Evolutionary conservation across 2,888 invertebrate species (phyloP).

Genomic region (Drosophila heteroneura): DNA sequence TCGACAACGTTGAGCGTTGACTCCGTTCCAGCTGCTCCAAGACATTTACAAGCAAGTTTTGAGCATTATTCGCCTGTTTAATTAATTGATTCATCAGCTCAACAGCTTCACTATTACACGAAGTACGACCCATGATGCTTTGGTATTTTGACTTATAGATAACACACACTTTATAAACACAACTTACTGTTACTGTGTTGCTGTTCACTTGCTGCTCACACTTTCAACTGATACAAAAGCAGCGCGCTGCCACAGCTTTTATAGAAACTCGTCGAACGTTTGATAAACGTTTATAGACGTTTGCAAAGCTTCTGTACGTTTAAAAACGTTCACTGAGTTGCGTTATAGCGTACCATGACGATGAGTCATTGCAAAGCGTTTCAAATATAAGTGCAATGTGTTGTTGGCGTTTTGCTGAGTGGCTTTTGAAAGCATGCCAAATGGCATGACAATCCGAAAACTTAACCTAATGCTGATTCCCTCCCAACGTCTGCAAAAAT

Average conservation of each 20-base stretch:
- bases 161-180: background rate
- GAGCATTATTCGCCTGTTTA: slow-evolving; percentile 21
- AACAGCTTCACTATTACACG: background rate
- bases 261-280: slow-evolving; percentile 20
- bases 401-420: slow-evolving; percentile 22
- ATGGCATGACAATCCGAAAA: slow-evolving; percentile 46
- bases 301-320: background rate
- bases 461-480: slow-evolving; percentile 23
- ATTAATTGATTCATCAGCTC: slow-evolving; percentile 28
- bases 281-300: slow-evolving; percentile 14
- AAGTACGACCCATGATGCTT: slow-evolving; percentile 18
- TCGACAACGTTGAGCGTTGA: background rate
- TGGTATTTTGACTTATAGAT: background rate
- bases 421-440: slow-evolving; percentile 44
- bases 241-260: slow-evolving; percentile 34
- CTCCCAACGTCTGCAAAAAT: slow-evolving; percentile 33
- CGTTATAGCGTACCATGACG: slow-evolving; percentile 19
- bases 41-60: slow-evolving; percentile 16
- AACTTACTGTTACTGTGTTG: slow-evolving; percentile 12
- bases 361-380: slow-evolving; percentile 33
- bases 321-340: slow-evolving; percentile 17
- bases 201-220: slow-evolving; percentile 11
- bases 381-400: slow-evolving; percentile 46
- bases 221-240: slow-evolving; percentile 35
- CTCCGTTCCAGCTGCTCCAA: slow-evolving; percentile 22